Percentiles rank a stretch among this genome's conserved stretches.
Conservation (phyloP, 2,888 invertebrate species). For the Dasysyrphus tricinctus region DNA sequence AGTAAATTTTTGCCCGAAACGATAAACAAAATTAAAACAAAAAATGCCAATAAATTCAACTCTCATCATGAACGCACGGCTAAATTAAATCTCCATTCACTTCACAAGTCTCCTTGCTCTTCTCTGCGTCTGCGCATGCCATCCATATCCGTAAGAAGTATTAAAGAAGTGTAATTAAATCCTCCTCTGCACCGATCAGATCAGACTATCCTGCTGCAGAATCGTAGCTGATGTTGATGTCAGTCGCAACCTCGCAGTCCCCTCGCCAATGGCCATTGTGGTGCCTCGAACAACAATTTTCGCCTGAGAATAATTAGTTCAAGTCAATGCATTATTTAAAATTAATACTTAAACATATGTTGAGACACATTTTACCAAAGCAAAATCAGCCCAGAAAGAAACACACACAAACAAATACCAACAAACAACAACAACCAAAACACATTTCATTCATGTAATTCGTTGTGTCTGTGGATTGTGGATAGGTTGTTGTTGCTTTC, state of each 20-base stretch:
- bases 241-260: not conserved
- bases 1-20: constrained; percentile 20
- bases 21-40: constrained; percentile 35
- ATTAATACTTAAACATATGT: constrained; percentile 72
- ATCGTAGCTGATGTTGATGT: not conserved
- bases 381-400: constrained; percentile 11
- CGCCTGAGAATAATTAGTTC: constrained; percentile 71
- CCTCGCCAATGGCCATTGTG: not conserved
- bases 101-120: constrained; percentile 12
- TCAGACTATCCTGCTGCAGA: constrained; percentile 5
- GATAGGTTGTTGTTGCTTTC: constrained; percentile 36
- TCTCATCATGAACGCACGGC: constrained; percentile 60
- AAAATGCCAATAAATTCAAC: constrained; percentile 67
- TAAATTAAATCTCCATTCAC: constrained; percentile 70
- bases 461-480: constrained; percentile 47
- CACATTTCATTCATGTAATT: constrained; percentile 23
- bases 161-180: constrained; percentile 70
- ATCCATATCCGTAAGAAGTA: constrained; percentile 50
- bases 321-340: constrained; percentile 68
- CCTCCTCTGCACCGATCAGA: constrained; percentile 55
- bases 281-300: constrained; percentile 62
- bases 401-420: not conserved
- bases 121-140: not conserved
- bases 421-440: not conserved
- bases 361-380: constrained; percentile 60